Base-by-base conservation (phyloP, 1,140 invertebrate genomes). In the Drosophila nasuta region DNA sequence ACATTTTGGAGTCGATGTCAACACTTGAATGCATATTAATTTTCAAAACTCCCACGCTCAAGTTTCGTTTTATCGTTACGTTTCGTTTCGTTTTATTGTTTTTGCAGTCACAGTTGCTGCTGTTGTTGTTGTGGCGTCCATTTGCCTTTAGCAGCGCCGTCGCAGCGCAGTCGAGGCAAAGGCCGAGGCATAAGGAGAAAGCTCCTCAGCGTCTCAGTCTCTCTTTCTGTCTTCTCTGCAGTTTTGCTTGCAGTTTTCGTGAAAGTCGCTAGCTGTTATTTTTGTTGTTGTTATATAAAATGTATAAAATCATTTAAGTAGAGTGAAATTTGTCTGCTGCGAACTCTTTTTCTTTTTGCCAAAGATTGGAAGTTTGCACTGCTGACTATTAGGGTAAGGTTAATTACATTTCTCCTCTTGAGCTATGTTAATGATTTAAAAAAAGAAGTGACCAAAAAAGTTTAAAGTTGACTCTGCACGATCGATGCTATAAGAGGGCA, bases 21-120 rank as follows among this genome's bases (percentile, higher is more conserved):
- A 87, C 83, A 88, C 74, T 78, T 88, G 81, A 67, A 80, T 74
- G 85, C 85, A 88, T 88, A 88, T 88, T 88, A 81, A 88, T 85
- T 89, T 89, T 77, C 65, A 77, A 89, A 89, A 89, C 85, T 89
- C 85, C 85, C 85, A 89, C 85, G 85, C 85, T 89, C 75, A 89
- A 79, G 79, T 87, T 86, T 86, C 78, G 68, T 68, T 71, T 52
- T 41, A 59, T 76, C 73, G 57, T 71, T 67, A 51, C 51, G 69
- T 77, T 83, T 83, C 57, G 65, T 62, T 72, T 82, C 57, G 65
- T 65, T 72, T 82, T 86, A 65, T 63, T 58, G 30, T 66, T 72
- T 58, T 70, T 48, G 30, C 7, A 45, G 46, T 52, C 17, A 45
- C 28, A 52, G 71, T 54, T 67, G 25, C 8, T 67, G 25, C 8